Evolutionary conservation across 2,113 vertebrate genomes (phyloP), one percentile per base, ranked within the genome.

Genomic region (Scomber scombrus): DNA sequence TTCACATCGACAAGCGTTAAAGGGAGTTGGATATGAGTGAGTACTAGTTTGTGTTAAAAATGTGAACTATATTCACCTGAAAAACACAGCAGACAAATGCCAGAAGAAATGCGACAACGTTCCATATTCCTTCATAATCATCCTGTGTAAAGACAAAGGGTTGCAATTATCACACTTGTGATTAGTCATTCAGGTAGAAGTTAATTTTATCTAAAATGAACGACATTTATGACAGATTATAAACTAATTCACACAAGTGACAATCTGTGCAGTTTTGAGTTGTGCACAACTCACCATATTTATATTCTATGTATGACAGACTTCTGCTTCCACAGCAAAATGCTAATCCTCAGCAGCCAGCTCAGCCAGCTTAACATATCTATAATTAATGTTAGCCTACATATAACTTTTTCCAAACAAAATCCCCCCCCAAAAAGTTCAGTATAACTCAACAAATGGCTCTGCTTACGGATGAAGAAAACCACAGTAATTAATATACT

Each of bases 101-200:
- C 74, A 97, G 73, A 0, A 99, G 89, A 94, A 99, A 99, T 23
- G 97, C 96, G 65, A 96, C 75, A 16, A 98, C 96, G n/a, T 96
- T 97, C 88, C 96, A 97, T 65, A 97, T 80, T 67, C 95, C 94
- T 81, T 97, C 96, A 3, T 92, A 95, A 83, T 97, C 96, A 54
- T 99, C 96, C 98, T 99, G 84, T 9, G 10, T 54, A 55, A 70
- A 81, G 5, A 4, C 4, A 61, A 71, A 49, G 11, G 7, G 50
- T 34, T 8, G 1, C 16, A 49, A 18, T 2, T 26, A 61, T 50
- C 3, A 60, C 29, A 21, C 1, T 13, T 16, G 5, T 68, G 8
- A 68, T 40, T 45, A 49, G 3, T 65, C 46, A 67, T 68, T 62
- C 50, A 47, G 18, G 13, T 23, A 3, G 10, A 61, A n/a, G 19